phyloP scores from a whole-genome alignment of 2,113 vertebrate genomes.

The Spermophilus dauricus region DNA sequence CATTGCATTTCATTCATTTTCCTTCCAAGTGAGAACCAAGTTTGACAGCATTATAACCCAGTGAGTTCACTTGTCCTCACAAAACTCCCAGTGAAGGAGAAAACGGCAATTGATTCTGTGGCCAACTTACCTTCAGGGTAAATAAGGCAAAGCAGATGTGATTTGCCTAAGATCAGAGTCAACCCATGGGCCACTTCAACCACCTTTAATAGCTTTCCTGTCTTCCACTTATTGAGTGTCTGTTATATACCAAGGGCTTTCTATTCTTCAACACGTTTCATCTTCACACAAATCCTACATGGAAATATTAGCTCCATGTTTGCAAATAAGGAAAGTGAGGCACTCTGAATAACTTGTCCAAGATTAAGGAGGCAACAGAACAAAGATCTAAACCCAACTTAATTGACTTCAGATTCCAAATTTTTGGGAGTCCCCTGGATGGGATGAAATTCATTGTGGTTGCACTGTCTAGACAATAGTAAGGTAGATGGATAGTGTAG shows the following conservation, averaged over 20 bases:
- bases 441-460: not conserved
- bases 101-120: not conserved
- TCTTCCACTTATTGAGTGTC: not conserved
- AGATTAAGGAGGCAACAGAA: not conserved
- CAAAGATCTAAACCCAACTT: not conserved
- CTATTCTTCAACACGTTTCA: not conserved
- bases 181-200: not conserved
- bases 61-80: not conserved
- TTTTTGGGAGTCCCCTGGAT: not conserved
- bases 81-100: not conserved
- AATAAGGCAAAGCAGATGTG: not conserved
- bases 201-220: not conserved
- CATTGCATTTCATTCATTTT: not conserved
- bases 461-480: not conserved
- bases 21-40: not conserved
- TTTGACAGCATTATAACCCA: not conserved
- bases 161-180: constrained; percentile 8
- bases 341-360: not conserved
- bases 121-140: not conserved
- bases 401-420: not conserved
- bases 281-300: not conserved
- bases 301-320: not conserved
- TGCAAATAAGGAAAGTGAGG: constrained; percentile 34
- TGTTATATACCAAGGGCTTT: not conserved
- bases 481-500: not conserved